Conservation (phyloP, 2,797 vertebrate genomes). For the Leucoraja ocellata region DNA sequence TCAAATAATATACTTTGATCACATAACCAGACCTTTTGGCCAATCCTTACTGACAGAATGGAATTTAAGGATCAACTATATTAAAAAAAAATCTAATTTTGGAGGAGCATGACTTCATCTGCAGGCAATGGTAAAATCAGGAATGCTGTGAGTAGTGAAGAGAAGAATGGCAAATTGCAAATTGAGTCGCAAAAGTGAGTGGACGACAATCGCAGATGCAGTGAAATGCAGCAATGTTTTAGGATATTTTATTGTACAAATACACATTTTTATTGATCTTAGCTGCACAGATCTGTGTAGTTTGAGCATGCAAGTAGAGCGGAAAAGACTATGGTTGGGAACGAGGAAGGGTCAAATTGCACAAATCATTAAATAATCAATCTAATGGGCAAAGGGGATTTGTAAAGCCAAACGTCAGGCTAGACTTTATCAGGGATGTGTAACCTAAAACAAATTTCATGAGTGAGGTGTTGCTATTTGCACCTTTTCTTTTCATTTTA, state of each 20-base stretch:
- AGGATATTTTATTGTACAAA: background rate
- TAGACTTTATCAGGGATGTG: background rate
- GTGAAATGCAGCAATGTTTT: background rate
- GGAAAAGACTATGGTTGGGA: background rate
- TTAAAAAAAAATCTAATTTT: background rate
- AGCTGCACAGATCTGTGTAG: background rate
- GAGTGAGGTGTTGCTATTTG: background rate
- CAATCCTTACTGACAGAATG: background rate
- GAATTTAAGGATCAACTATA: background rate
- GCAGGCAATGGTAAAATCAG: background rate
- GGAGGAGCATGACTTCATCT: background rate
- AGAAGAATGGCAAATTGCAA: background rate
- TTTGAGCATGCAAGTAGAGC: background rate
- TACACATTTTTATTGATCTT: background rate
- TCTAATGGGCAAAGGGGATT: background rate
- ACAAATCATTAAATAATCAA: background rate
- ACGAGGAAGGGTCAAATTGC: background rate
- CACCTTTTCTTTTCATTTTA: background rate
- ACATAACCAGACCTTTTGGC: background rate
- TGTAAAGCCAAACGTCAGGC: background rate
- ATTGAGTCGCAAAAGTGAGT: background rate
- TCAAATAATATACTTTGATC: background rate
- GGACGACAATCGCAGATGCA: background rate
- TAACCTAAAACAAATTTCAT: background rate
- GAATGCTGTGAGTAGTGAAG: background rate